These are phyloP conservation scores for Barbus barbus DNA, from an alignment of 2,113 vertebrate genomes.

Conservation along the genomic window DNA sequence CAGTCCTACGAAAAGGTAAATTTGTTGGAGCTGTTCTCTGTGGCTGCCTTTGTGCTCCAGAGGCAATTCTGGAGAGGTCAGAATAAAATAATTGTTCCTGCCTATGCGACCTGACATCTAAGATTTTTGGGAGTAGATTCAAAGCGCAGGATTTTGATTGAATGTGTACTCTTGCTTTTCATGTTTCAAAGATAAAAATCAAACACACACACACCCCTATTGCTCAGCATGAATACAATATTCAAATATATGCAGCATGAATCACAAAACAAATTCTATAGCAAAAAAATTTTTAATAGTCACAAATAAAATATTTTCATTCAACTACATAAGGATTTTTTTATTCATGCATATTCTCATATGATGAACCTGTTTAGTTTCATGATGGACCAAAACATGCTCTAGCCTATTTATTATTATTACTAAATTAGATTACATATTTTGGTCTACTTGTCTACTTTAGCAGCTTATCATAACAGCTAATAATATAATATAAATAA, in stretches of 20 bases:
- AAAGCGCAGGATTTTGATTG: not conserved
- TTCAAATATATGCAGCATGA: not conserved
- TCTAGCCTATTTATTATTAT: not conserved
- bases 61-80: constrained; percentile 39
- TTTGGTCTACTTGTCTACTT: not conserved
- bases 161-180: not conserved
- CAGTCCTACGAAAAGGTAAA: constrained; percentile 35
- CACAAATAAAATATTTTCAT: not conserved
- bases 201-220: not conserved
- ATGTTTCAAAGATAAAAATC: not conserved
- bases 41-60: constrained; percentile 18
- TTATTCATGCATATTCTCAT: not conserved
- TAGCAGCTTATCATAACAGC: not conserved
- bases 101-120: constrained; percentile 20
- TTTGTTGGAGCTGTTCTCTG: constrained; percentile 5
- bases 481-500: constrained; percentile 3
- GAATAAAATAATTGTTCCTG: constrained; percentile 25
- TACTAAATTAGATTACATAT: not conserved
- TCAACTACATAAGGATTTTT: not conserved
- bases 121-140: not conserved
- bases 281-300: not conserved
- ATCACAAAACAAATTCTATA: not conserved
- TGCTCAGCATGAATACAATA: not conserved
- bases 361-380: not conserved
- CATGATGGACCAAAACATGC: not conserved